These are phyloP conservation scores for Connochaetes taurinus DNA, from an alignment of 2,113 vertebrate genomes.

Conservation along the genomic window DNA sequence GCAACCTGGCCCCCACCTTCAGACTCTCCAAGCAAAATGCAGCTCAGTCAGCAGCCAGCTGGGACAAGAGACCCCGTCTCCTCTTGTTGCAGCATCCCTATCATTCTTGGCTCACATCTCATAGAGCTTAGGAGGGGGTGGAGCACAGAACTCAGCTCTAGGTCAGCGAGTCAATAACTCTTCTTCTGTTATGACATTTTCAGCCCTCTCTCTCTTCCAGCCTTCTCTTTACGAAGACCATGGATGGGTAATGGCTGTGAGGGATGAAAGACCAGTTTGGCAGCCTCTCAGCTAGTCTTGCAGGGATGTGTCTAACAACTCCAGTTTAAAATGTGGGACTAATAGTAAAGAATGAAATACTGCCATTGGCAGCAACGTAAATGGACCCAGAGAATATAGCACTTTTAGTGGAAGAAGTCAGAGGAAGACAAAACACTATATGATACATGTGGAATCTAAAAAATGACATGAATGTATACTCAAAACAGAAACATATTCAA, in stretches of 20 bases:
- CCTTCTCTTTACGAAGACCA: background rate
- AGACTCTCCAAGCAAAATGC: background rate
- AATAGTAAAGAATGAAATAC: background rate
- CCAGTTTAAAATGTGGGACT: background rate
- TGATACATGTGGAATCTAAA: background rate
- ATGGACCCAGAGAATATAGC: background rate
- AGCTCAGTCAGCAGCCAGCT: background rate
- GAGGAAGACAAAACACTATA: background rate
- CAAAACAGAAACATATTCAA: background rate
- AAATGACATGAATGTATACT: background rate
- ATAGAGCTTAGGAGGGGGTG: background rate
- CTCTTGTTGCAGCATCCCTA: background rate
- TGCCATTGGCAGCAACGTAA: background rate
- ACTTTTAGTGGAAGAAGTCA: background rate
- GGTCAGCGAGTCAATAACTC: background rate
- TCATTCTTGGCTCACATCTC: background rate
- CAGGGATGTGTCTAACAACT: background rate
- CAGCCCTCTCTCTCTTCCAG: background rate
- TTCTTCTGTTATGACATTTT: background rate
- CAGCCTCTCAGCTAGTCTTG: background rate
- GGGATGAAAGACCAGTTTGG: background rate
- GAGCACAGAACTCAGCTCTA: background rate
- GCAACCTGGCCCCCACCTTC: background rate
- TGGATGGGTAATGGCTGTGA: background rate
- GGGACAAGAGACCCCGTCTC: background rate